Base-by-base conservation (phyloP, 2,888 invertebrate species). In the Allacma fusca region DNA sequence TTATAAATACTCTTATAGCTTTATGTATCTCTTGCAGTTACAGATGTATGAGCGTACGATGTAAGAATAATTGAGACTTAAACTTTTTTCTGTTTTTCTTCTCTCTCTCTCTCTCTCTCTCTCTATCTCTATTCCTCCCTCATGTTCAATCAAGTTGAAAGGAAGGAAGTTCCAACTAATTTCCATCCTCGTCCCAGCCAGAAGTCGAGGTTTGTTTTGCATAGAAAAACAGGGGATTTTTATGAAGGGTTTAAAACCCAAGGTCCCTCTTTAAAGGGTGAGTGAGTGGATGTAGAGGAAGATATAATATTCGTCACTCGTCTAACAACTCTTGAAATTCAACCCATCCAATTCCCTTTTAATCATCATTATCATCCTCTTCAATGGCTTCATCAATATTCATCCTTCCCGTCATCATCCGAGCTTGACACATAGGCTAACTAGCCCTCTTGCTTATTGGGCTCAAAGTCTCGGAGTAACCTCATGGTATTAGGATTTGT, bases 341-440 rank as follows among this genome's bases (percentile, higher is more conserved):
- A 62, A 62, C 62, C 62, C 62, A 62, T 62, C 62, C 62, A 62
- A 62, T 62, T 62, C 62, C 62, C 62, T 62, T 62, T 62, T 62
- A 62, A 62, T 62, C 62, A 62, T 62, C 62, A 26, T 62, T 26
- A 62, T 24, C 62, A 62, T 62, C 62, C 24, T 62, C 24, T 23
- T 62, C 62, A 62, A 26, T 12, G 62, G 26, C 62, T 62, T 62
- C 62, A 62, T 62, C 62, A 62, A 62, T 62, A 62, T 62, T 62
- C 62, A 62, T 62, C 62, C 62, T 62, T 62, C 23, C 24, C 62
- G 23, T 62, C 62, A 62, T 62, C 26, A 62, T 62, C 26, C 24
- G 50, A 50, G 50, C n/a, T 50, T 50, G 50, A 50, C 50, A 40
- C 40, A 50, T 34, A 34, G 34, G 2, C 19, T 12, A 50, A 50